A percentile compares a stretch with the other conserved stretches of the same genome.
Conservation (phyloP, 2,797 vertebrate genomes). For the Dermochelys coriacea region DNA sequence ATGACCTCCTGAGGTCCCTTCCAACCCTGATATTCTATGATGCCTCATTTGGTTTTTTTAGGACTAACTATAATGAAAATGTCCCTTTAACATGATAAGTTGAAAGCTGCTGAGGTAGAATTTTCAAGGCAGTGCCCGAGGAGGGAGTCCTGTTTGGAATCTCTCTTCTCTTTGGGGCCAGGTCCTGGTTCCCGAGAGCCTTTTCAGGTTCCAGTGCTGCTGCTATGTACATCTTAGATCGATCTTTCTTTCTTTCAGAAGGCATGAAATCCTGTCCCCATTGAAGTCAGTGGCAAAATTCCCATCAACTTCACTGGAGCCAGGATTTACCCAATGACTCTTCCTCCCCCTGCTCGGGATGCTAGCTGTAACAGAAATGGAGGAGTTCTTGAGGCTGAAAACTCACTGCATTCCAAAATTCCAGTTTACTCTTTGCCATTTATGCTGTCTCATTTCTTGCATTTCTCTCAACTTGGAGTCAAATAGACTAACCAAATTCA, state of each 20-base stretch:
- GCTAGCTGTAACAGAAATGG: neutral
- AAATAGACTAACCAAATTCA: too few relatives aligned
- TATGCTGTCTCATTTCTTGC: too few relatives aligned
- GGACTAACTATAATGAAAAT: neutral
- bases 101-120: neutral
- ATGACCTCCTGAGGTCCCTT: too few relatives aligned
- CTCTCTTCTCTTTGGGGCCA: neutral
- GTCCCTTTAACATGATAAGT: neutral
- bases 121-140: too few relatives aligned
- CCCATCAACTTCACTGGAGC: neutral
- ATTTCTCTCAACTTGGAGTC: too few relatives aligned
- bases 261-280: neutral
- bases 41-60: neutral
- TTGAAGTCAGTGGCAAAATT: neutral
- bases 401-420: too few relatives aligned
- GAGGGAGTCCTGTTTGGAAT: neutral
- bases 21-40: too few relatives aligned
- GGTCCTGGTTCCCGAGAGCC: neutral
- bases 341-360: neutral
- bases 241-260: neutral
- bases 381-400: neutral
- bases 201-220: neutral
- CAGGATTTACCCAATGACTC: neutral
- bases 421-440: too few relatives aligned
- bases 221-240: neutral